Evolutionary conservation across 2,113 vertebrate species (phyloP).

Genomic region (Sporophila hypoxantha): DNA sequence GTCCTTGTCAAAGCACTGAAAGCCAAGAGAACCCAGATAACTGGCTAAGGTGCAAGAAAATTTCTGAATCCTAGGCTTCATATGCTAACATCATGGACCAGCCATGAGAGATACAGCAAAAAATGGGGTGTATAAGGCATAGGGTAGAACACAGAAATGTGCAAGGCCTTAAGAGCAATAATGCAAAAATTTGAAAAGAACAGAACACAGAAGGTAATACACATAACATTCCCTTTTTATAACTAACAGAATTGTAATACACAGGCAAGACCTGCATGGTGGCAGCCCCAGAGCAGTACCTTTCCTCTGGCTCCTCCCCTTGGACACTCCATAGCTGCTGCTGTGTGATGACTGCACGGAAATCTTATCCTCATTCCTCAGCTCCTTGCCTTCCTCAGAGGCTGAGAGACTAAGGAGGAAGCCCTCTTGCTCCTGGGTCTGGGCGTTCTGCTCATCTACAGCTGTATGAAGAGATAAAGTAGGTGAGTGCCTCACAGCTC

Average conservation of each 20-base stretch:
- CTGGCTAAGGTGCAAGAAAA: not conserved
- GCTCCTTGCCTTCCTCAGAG: conserved; percentile 67
- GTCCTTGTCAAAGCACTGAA: not conserved
- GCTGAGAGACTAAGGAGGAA: conserved; percentile 70
- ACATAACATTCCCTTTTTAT: not conserved
- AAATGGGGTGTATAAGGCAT: not conserved
- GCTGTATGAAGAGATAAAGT: conserved; percentile 65
- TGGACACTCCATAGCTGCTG: conserved; percentile 60
- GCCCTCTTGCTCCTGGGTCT: conserved; percentile 82
- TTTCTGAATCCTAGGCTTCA: not conserved
- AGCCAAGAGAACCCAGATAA: not conserved
- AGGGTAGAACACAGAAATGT: not conserved
- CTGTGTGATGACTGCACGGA: conserved; percentile 71
- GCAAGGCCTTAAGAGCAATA: not conserved
- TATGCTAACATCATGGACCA: not conserved
- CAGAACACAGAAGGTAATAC: not conserved
- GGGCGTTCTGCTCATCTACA: conserved; percentile 94
- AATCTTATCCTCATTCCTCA: conserved; percentile 65
- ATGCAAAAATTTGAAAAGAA: not conserved
- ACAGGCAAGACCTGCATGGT: not conserved
- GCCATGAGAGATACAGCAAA: not conserved
- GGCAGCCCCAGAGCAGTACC: conserved; percentile 57
- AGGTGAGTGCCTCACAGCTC: not conserved
- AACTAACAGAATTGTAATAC: not conserved
- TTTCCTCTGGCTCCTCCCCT: conserved; percentile 72